These are phyloP conservation scores for Holcopasites calliopsidis DNA, from an alignment of 1,140 invertebrate genomes.

Conservation along the genomic window DNA sequence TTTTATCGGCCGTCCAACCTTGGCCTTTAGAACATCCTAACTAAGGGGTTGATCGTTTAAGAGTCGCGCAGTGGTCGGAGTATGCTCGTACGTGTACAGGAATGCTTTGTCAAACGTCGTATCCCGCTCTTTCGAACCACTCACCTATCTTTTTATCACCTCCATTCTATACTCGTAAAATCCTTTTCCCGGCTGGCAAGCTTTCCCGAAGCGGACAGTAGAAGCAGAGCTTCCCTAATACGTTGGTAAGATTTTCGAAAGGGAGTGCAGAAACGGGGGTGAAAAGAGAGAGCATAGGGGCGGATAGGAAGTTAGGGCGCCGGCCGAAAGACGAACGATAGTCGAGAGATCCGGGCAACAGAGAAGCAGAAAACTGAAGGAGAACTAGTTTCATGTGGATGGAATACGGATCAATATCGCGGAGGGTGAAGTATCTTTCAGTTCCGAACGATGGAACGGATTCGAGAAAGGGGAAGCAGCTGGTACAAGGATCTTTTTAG, in stretches of 20 bases:
- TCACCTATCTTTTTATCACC: too few relatives aligned
- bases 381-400: constrained; percentile 36
- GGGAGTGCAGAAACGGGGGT: neutral
- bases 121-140: too few relatives aligned
- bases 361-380: neutral
- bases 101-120: too few relatives aligned
- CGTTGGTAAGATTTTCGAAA: neutral
- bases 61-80: too few relatives aligned
- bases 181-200: neutral
- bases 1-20: too few relatives aligned
- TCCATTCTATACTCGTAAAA: too few relatives aligned
- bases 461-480: neutral
- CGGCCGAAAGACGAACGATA: constrained; percentile 1
- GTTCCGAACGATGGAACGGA: constrained; percentile 10
- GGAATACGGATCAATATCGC: constrained; percentile 55
- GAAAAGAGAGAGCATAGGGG: neutral
- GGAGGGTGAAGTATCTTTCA: constrained; percentile 37
- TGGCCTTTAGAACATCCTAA: too few relatives aligned
- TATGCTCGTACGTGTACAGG: too few relatives aligned
- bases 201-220: neutral
- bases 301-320: neutral
- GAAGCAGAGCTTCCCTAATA: neutral
- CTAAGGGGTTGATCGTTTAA: too few relatives aligned
- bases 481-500: neutral
- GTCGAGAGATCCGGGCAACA: neutral